phyloP scores from a whole-genome alignment of 2,113 vertebrate species.

The Eublepharis macularius region DNA sequence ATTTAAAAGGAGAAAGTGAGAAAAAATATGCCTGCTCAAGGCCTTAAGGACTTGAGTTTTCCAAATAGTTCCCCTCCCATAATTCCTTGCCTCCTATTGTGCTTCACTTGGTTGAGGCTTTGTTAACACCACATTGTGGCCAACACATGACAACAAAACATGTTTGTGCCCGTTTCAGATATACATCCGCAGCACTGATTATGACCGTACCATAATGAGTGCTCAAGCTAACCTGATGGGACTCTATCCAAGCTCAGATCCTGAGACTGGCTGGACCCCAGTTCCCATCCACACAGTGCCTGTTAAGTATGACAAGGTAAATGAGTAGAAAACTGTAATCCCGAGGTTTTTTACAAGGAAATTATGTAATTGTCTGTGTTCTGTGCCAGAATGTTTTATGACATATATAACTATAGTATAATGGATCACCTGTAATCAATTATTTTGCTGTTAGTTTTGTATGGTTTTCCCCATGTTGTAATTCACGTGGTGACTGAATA shows the following conservation, averaged over 20 bases:
- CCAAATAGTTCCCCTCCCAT: too few species aligned
- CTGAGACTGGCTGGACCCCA: conserved; percentile 78
- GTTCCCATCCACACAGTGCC: conserved; percentile 84
- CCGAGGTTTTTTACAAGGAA: neutral
- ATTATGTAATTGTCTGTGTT: neutral
- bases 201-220: conserved; percentile 85
- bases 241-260: conserved; percentile 75
- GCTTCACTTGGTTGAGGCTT: too few species aligned
- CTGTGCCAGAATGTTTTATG: neutral
- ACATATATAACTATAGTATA: too few species aligned
- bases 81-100: too few species aligned
- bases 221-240: conserved; percentile 83
- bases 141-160: too few species aligned
- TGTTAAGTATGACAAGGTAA: conserved; percentile 79
- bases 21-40: too few species aligned
- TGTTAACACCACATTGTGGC: neutral
- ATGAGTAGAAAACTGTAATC: neutral
- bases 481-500: too few species aligned
- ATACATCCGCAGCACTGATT: conserved; percentile 83
- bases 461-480: too few species aligned
- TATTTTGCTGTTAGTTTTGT: too few species aligned
- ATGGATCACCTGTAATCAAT: too few species aligned
- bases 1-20: too few species aligned
- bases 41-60: too few species aligned
- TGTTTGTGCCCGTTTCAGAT: conserved; percentile 64